Base-by-base conservation (phyloP, 2,797 vertebrate genomes). In the Coregonus suidteri region DNA sequence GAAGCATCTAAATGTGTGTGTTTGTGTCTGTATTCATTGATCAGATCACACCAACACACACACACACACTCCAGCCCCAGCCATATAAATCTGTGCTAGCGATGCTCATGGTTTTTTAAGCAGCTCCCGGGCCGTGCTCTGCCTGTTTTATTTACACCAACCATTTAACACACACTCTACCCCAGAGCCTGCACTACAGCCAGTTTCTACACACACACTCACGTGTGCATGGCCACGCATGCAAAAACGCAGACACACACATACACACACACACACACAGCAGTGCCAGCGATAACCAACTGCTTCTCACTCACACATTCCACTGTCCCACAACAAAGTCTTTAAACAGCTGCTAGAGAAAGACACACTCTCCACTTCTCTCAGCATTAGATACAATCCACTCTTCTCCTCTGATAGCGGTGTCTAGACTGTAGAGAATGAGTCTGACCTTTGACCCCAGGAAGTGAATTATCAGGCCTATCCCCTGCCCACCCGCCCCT, bases 51-150 rank as follows among this genome's bases (percentile, higher is more conserved):
- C 69, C 4, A 11, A 31, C 51, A 14, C 73, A 31, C 72, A 41
- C 72, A 41, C 73, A 67, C 35, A 71, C 20, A 71, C 72, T 30
- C 68, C 47, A 66, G 75, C 72, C 81, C 74, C 14, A 59, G 76
- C 81, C 54, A 65, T 62, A 82, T 69, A 84, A 88, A 88, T 77
- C 76, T 79, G 71, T 73, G 81, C 81, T 79, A 67, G 75, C 74
- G 77, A 88, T 82, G 72, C 82, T 88, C 89, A 87, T 88, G 77
- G 78, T 79, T 89, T 77, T 87, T 89, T 86, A 64, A 91, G 81
- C 74, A 90, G 73, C 76, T 77, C 76, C 56, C 72, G 77, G 79
- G 77, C 74, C 9, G 5, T 16, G 11, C 75, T 82, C 75, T 16
- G 0, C 79, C 85, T 88, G 76, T 68, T 86, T 89, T 88, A 90